Base-by-base conservation (phyloP, 1,140 invertebrate species). In the Semibalanus balanoides region DNA sequence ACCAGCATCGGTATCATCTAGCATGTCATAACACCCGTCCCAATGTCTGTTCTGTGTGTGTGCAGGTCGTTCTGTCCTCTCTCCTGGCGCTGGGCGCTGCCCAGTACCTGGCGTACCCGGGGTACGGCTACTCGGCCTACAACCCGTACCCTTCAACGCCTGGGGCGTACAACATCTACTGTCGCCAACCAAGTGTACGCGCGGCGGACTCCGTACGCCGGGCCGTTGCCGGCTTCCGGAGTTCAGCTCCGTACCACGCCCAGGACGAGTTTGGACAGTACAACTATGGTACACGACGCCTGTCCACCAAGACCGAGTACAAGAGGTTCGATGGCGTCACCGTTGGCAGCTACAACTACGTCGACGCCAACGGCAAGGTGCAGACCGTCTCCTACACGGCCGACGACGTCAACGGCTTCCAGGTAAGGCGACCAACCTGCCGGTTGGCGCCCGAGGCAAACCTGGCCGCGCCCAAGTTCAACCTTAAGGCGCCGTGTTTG, bases 271-370 rank as follows among this genome's bases (percentile, higher is more conserved):
- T 80, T 19, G 80, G 78, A 7, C 78, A 87, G 79, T 88, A 87
- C 79, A 35, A 85, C 77, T 91, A 90, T 81, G 90, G 89, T 91
- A 91, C 74, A 76, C 29, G 79, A 77, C 35, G 76, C 64, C 76
- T 76, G 27, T 79, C 78, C 0, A 74, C 77, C 19, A 79, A 81
- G 75, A 78, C 77, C 74, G 80, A 80, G 75, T 76, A 77, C 28
- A 75, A 79, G 28, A 80, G 77, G 43, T 30, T 76, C 64, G 77
- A 81, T 51, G 79, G 80, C 29, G 78, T 75, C 73, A 77, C 79
- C 64, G 72, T 74, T 40, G 78, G 80, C 71, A 75, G 74, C 31
- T 80, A 80, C 77, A 78, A 76, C 31, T 81, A 81, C 75, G 30
- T 81, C 31, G 81, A 81, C 76, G 76, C 78, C 31, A 74, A 80